Conservation (phyloP, 2,888 invertebrate genomes). For the Drosophila setosimentum region DNA sequence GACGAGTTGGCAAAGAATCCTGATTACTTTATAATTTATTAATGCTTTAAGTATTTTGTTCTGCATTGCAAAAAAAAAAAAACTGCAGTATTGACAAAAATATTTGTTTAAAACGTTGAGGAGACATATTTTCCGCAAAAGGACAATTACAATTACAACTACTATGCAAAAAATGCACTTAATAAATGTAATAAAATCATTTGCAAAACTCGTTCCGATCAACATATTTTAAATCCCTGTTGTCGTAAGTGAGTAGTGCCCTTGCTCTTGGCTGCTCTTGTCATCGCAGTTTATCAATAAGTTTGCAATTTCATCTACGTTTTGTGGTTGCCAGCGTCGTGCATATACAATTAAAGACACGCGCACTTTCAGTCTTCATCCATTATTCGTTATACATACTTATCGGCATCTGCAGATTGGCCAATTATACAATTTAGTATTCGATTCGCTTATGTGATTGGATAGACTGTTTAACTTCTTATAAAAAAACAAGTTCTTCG, state of each 20-base stretch:
- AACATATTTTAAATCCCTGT: constrained; percentile 12
- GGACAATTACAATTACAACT: neutral
- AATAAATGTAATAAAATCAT: constrained; percentile 30
- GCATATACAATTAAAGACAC: constrained; percentile 33
- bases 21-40: neutral
- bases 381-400: constrained; percentile 27
- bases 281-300: constrained; percentile 43
- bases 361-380: constrained; percentile 29
- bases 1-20: neutral
- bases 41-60: neutral
- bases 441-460: neutral
- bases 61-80: neutral
- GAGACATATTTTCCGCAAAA: neutral
- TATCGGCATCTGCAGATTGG: constrained; percentile 5
- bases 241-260: constrained; percentile 9
- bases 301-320: constrained; percentile 41
- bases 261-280: constrained; percentile 44
- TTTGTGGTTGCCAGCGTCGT: constrained; percentile 29
- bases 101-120: neutral
- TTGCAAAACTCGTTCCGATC: constrained; percentile 39
- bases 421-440: constrained; percentile 8
- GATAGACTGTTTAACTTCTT: neutral
- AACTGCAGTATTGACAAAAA: neutral
- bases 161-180: constrained; percentile 1
- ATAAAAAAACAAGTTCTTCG: neutral